Conservation (phyloP, 2,113 vertebrate species). For the Oreochromis niloticus region DNA sequence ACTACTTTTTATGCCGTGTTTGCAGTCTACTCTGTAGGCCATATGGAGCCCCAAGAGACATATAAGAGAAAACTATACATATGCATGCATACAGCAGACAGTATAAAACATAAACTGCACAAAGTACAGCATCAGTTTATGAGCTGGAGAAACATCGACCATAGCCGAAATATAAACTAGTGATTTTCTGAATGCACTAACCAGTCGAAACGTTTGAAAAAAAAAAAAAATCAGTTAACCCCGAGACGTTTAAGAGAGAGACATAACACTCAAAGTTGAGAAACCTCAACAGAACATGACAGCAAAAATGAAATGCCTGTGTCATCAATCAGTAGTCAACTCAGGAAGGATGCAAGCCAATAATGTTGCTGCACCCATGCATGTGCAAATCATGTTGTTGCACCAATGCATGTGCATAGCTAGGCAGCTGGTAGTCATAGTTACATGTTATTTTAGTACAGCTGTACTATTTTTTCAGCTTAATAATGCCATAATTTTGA, state of each 20-base stretch:
- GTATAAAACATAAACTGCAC: not conserved
- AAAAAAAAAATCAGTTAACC: not conserved
- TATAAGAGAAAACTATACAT: not conserved
- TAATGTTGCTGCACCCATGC: not conserved
- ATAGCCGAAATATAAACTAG: not conserved
- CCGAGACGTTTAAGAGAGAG: not conserved
- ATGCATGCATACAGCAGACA: not conserved
- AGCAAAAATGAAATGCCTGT: not conserved
- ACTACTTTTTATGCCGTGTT: not conserved
- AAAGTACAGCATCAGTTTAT: not conserved
- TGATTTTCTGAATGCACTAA: not conserved
- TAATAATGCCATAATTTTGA: not conserved
- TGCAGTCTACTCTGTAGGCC: not conserved
- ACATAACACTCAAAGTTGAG: not conserved
- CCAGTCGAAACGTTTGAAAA: not conserved
- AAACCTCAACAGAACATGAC: not conserved
- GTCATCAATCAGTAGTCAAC: not conserved
- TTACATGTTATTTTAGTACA: not conserved
- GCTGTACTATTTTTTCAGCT: not conserved
- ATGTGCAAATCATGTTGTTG: not conserved
- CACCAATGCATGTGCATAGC: not conserved
- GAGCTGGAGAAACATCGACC: not conserved
- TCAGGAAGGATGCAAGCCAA: not conserved
- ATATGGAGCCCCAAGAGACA: not conserved
- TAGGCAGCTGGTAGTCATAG: not conserved